Conservation (phyloP, 2,113 vertebrate genomes). For the Barbus barbus region DNA sequence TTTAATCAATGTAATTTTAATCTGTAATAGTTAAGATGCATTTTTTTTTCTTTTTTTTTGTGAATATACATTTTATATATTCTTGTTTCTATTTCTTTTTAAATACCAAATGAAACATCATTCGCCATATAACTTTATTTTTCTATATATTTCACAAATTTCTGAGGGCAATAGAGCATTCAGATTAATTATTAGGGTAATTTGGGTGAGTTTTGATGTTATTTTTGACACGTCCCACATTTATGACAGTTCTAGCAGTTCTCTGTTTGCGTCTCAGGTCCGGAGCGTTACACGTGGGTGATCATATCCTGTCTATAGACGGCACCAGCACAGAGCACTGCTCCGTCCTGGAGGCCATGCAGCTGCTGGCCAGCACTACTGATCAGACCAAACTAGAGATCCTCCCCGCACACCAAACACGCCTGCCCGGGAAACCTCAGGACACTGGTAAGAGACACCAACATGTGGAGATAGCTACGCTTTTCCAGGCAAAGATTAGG, state of each 20-base stretch:
- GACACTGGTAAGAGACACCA: conserved; percentile 84
- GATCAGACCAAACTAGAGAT: conserved; percentile 91
- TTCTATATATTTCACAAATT: too few species aligned
- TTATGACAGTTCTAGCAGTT: conserved; percentile 13
- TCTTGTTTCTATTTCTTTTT: background rate
- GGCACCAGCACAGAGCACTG: conserved; percentile 85
- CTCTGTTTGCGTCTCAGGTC: conserved; percentile 73
- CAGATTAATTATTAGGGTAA: background rate
- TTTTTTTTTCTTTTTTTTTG: background rate
- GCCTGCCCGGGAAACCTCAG: conserved; percentile 81
- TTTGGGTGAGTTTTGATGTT: background rate
- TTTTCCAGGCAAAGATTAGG: conserved; percentile 1
- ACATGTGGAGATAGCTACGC: background rate
- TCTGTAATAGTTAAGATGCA: background rate
- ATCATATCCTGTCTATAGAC: conserved; percentile 94
- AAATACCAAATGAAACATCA: background rate
- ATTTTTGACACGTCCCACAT: background rate
- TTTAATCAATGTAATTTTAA: too few species aligned
- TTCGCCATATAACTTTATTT: background rate
- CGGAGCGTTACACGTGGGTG: conserved; percentile 85
- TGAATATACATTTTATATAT: too few species aligned
- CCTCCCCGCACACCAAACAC: conserved; percentile 85
- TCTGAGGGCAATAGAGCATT: too few species aligned
- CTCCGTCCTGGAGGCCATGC: conserved; percentile 88
- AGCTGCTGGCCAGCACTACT: conserved; percentile 85